Base-by-base conservation (phyloP, 2,888 invertebrate genomes). In the Elegia similella region DNA sequence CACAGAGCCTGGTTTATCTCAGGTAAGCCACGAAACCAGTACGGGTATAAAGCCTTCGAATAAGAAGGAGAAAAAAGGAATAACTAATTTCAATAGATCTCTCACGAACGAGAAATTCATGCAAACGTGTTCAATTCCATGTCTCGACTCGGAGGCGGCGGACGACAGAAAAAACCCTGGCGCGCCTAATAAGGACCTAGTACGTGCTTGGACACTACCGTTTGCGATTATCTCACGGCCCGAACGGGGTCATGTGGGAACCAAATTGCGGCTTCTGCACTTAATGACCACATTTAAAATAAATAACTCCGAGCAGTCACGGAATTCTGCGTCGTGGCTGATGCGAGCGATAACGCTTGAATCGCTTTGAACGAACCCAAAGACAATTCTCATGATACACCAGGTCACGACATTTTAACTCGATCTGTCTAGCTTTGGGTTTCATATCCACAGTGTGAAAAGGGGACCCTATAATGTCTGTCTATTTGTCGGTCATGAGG, bases 201-300 rank as follows among this genome's bases (percentile, higher is more conserved):
- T 84, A 88, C 88, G 87, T 86, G 88, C 76, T 76, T 69, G 84
- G 82, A 82, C 85, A 86, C 84, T 82, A 82, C 86, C 80, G 85
- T 78, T 78, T 69, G 86, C 87, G 88, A 87, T 86, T 86, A 88
- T 89, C 88, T 88, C 88, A 88, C 87, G 88, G 86, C 83, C 80
- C 69, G 68, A 83, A 82, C 78, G 82, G 78, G 86, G 88, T 88
- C 87, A 88, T 77, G 82, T 81, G 86, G 78, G 84, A 86, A 84
- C 78, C 72, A 75, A 86, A 82, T 78, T 77, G 78, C 78, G 69
- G 72, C 82, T 78, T 76, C 79, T 80, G 80, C 69, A 73, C 72
- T 66, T 79, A 80, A 81, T 78, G 75, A 76, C 71, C 65, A 75
- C 72, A 70, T 76, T 80, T 76, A 74, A 79, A 75, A 76, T 75